Evolutionary conservation across 2,888 invertebrate species (phyloP).

Genomic region (Axea sp.): DNA sequence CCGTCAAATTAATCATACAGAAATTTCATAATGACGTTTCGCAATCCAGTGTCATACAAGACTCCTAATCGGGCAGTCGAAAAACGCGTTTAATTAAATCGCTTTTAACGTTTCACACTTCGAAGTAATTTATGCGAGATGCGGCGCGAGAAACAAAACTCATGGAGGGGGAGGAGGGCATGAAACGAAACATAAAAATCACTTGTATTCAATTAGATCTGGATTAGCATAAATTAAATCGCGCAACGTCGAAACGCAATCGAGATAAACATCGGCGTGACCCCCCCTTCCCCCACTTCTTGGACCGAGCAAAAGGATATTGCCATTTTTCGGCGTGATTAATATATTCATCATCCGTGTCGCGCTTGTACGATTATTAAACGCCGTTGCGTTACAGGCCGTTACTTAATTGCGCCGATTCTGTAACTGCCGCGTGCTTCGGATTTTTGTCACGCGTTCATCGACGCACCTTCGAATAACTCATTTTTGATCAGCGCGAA

Average conservation of each 20-base stretch:
- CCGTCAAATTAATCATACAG: conserved; percentile 28
- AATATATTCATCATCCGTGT: conserved; percentile 48
- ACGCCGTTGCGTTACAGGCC: conserved; percentile 32
- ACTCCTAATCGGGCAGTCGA: conserved; percentile 10
- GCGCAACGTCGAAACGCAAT: conserved; percentile 21
- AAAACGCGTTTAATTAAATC: conserved; percentile 21
- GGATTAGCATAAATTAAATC: conserved; percentile 40
- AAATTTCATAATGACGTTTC: conserved; percentile 35
- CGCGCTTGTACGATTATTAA: conserved; percentile 38
- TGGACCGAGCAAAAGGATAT: conserved; percentile 9
- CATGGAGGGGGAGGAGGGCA: too few species aligned
- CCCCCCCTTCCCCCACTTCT: not conserved
- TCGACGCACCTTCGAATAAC: conserved; percentile 42
- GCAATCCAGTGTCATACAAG: conserved; percentile 20
- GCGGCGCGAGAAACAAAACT: too few species aligned
- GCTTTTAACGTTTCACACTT: conserved; percentile 6
- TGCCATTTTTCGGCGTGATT: conserved; percentile 46
- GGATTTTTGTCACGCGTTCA: conserved; percentile 48
- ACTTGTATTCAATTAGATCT: conserved; percentile 14
- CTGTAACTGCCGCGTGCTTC: conserved; percentile 36
- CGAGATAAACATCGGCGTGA: conserved; percentile 6
- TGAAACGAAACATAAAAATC: not conserved
- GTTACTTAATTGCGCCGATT: conserved; percentile 45
- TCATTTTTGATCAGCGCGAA: conserved; percentile 50
- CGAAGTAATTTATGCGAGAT: too few species aligned